These are phyloP conservation scores for Lepidochrysops patricia DNA, from an alignment of 2,888 invertebrate species.

Conservation along the genomic window DNA sequence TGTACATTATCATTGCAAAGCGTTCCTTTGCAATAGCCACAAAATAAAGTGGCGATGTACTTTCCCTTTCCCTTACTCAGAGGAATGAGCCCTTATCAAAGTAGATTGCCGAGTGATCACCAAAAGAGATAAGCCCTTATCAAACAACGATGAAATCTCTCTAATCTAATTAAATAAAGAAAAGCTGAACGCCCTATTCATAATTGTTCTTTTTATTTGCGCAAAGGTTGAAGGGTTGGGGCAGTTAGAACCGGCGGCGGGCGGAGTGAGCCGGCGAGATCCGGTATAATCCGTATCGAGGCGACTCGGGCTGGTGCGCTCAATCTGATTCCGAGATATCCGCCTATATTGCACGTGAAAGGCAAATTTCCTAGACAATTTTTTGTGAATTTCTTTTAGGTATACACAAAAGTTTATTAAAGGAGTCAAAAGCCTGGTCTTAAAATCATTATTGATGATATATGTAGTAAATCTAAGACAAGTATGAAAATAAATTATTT, in stretches of 20 bases:
- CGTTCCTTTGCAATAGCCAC: too few species aligned
- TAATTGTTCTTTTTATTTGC: slow-evolving; percentile 10
- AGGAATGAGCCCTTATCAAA: neutral
- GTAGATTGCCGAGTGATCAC: neutral
- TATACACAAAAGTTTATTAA: too few species aligned
- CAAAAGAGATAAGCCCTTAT: slow-evolving; percentile 1
- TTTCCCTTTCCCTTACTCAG: neutral
- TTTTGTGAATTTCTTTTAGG: neutral
- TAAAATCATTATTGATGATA: too few species aligned
- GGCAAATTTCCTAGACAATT: neutral
- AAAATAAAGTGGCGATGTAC: neutral
- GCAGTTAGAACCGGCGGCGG: slow-evolving; percentile 24
- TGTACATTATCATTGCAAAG: too few species aligned
- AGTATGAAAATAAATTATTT: too few species aligned
- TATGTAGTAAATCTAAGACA: too few species aligned
- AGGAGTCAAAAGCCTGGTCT: too few species aligned
- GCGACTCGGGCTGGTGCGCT: slow-evolving; percentile 31
- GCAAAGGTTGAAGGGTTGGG: neutral
- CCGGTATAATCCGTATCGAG: slow-evolving; percentile 31
- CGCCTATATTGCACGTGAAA: neutral
- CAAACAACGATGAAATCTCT: neutral
- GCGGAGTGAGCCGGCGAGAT: slow-evolving; percentile 32
- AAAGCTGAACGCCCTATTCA: neutral
- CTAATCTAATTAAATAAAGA: slow-evolving; percentile 2
- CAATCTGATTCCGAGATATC: slow-evolving; percentile 26